A percentile compares a stretch with the other conserved stretches of the same genome.
phyloP scores from a whole-genome alignment of 2,113 vertebrate species.

The Lagopus muta region DNA sequence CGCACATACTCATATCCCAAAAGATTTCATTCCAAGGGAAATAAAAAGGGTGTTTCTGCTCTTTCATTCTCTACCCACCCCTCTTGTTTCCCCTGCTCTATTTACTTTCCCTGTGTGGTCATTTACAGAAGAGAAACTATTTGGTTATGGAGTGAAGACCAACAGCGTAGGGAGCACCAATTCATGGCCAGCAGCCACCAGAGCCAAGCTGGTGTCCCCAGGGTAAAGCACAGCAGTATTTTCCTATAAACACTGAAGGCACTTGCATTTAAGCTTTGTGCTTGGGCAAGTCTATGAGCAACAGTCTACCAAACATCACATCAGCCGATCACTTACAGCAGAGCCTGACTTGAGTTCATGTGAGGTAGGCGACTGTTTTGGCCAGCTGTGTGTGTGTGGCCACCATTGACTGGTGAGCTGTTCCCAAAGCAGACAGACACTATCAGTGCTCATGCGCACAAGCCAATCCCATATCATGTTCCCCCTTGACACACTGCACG shows the following conservation, averaged over 20 bases:
- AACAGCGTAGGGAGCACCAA: background rate
- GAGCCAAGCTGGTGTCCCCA: background rate
- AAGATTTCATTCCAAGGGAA: background rate
- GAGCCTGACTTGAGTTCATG: background rate
- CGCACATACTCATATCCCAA: background rate
- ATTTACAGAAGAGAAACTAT: background rate
- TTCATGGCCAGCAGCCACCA: background rate
- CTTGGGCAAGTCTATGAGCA: background rate
- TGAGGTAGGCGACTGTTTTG: background rate
- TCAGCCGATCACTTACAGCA: background rate
- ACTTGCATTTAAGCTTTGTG: background rate
- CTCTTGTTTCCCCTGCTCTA: background rate
- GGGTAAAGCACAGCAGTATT: background rate
- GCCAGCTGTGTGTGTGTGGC: accelerated
- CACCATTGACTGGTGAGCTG: background rate
- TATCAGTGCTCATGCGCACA: background rate
- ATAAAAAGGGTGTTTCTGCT: background rate
- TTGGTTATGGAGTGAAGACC: background rate
- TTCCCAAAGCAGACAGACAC: background rate
- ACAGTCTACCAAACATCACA: background rate
- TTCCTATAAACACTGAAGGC: background rate
- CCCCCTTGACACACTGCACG: background rate
- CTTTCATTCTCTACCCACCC: background rate
- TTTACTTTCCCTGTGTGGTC: background rate
- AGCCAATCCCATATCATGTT: background rate